Base-by-base conservation (phyloP, 2,797 vertebrate genomes). In the Melanotaenia trifasciata region DNA sequence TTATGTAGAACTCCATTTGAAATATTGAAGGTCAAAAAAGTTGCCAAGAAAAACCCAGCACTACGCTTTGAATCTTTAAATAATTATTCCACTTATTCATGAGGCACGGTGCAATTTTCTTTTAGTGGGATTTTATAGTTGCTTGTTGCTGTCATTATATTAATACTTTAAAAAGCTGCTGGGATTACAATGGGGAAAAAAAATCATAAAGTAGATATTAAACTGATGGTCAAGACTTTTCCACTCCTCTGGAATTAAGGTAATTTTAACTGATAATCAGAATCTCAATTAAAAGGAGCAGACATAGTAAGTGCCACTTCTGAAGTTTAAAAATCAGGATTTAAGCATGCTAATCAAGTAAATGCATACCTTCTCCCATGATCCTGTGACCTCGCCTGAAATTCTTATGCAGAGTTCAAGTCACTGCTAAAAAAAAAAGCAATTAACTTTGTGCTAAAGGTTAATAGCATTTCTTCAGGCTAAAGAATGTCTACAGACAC, bases 401-500 rank as follows among this genome's bases (percentile, higher is more conserved):
- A 81, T 74, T 77, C 77, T 36, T 62, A 79, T 38, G 69, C 76
- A 58, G 66, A 72, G 77, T 87, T 90, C 80, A 87, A 72, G 77
- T 65, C 69, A 66, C 51, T 35, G 69, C 71, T 84, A 54, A 76
- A 80, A 87, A 84, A 70, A 69, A 81, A 90, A 84, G 86, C 87
- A 92, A 93, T 94, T 93, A 94, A 91, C 78, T 83, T 38, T 35
- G 87, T 86, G 91, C 78, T 84, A 92, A 92, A 94, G 92, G 92
- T 92, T 92, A 93, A 92, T 87, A 85, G 79, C 71, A 64, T 91
- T 93, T 84, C 75, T 74, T 81, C 50, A 75, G 76, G 83, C 70
- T 79, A 84, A 84, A 90, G 69, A 85, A 87, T 79, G 60, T 68
- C 74, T 10, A 70, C 57, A 84, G 72, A 83, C 84, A 60, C 81